phyloP scores from a whole-genome alignment of 2,797 vertebrate genomes.

The Loris lydekkerianus region DNA sequence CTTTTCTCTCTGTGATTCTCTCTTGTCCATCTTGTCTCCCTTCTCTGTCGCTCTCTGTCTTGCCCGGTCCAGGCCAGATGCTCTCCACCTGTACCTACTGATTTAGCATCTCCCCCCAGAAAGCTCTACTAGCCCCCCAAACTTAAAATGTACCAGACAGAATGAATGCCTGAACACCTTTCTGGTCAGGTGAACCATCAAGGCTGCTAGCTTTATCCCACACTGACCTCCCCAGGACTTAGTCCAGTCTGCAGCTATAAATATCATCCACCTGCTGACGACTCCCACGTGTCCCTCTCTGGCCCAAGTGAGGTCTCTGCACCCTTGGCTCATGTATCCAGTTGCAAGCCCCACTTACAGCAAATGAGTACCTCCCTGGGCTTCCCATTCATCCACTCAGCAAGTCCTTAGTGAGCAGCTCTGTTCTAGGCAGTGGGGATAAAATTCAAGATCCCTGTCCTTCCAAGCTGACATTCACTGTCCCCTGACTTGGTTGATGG shows the following conservation, averaged over 20 bases:
- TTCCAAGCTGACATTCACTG: neutral
- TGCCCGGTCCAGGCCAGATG: neutral
- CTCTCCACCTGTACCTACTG: neutral
- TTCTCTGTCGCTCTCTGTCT: neutral
- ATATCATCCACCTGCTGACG: neutral
- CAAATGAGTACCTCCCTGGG: neutral
- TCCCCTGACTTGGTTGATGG: neutral
- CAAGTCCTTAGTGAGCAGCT: neutral
- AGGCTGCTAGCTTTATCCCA: neutral
- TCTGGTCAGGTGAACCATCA: neutral
- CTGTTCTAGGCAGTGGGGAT: neutral
- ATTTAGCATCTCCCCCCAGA: neutral
- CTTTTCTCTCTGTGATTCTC: neutral
- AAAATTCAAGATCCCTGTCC: neutral
- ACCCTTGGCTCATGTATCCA: neutral
- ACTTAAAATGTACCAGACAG: neutral
- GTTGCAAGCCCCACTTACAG: neutral
- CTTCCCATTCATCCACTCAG: neutral
- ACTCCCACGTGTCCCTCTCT: neutral
- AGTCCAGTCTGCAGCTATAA: neutral
- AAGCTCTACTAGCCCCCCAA: neutral
- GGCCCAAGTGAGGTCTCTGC: neutral
- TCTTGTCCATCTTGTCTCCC: neutral
- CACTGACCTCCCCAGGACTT: neutral
- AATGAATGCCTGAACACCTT: neutral